phyloP scores from a whole-genome alignment of 2,888 invertebrate genomes.

The Torymus texanus region DNA sequence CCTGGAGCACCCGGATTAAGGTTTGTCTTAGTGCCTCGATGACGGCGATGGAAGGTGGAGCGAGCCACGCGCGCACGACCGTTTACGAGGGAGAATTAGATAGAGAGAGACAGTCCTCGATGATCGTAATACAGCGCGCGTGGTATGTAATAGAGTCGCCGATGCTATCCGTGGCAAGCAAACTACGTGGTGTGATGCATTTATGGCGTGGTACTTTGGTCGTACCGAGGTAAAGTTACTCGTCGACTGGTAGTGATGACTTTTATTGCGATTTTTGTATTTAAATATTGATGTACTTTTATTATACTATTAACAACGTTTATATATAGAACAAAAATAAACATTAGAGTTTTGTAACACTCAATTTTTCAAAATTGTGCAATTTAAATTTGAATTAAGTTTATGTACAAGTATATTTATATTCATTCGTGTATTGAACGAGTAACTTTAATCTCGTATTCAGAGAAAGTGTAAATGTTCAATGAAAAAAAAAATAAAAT shows the following conservation, averaged over 20 bases:
- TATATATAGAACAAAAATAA: not conserved
- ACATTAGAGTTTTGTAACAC: no score
- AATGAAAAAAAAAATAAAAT: slow-evolving; percentile 26
- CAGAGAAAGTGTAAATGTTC: slow-evolving; percentile 19
- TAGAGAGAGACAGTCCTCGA: no score
- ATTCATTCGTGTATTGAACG: not conserved
- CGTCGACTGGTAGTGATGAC: not conserved
- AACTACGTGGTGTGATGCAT: slow-evolving; percentile 26
- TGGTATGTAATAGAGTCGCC: not conserved
- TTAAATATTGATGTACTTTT: not conserved
- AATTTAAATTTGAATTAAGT: not conserved
- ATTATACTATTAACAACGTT: not conserved
- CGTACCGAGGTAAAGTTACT: slow-evolving; percentile 15
- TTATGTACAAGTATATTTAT: not conserved
- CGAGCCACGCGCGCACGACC: no score
- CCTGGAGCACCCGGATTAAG: slow-evolving; percentile 61
- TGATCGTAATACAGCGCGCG: no score
- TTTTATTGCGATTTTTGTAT: not conserved
- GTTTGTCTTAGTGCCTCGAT: not conserved
- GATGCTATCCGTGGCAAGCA: slow-evolving; percentile 33
- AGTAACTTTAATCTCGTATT: slow-evolving; percentile 14
- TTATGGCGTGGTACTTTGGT: not conserved
- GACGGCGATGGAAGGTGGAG: no score
- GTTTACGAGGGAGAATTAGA: no score
- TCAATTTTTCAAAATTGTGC: no score